Evolutionary conservation across 2,113 vertebrate species (phyloP).

Genomic region (Heterocephalus glaber): DNA sequence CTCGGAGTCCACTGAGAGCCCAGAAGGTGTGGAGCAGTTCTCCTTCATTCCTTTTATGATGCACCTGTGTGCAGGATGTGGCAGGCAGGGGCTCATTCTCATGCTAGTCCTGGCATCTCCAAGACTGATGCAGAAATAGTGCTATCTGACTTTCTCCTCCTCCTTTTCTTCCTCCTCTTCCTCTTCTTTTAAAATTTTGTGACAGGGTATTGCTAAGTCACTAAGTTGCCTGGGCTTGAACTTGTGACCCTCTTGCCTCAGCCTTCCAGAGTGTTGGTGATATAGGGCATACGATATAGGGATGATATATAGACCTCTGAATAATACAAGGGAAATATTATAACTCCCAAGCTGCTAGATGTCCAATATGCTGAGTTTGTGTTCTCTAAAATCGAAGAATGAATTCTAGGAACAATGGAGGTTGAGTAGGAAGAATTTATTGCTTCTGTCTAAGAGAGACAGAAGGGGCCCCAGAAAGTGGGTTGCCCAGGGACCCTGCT

Average conservation of each 20-base stretch:
- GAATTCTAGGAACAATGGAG: too few species aligned
- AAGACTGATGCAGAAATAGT: background rate
- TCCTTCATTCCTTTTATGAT: background rate
- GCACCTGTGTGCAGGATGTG: background rate
- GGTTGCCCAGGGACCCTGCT: too few species aligned
- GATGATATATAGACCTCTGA: too few species aligned
- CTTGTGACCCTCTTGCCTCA: background rate
- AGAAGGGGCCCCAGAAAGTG: too few species aligned
- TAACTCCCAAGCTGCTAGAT: too few species aligned
- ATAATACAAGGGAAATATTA: too few species aligned
- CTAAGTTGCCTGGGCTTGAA: background rate
- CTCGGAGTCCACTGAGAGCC: background rate
- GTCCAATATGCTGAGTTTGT: too few species aligned
- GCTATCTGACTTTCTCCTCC: background rate
- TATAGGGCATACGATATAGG: too few species aligned
- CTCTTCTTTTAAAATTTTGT: background rate
- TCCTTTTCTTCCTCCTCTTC: background rate
- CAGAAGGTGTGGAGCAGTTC: background rate
- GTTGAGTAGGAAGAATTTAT: too few species aligned
- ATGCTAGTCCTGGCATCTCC: background rate
- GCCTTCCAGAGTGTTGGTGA: background rate
- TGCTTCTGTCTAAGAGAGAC: too few species aligned
- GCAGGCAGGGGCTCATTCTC: background rate
- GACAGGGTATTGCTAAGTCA: background rate
- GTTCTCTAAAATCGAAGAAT: too few species aligned